Base-by-base conservation (phyloP, 2,888 invertebrate genomes). In the Proisotoma minuta region DNA sequence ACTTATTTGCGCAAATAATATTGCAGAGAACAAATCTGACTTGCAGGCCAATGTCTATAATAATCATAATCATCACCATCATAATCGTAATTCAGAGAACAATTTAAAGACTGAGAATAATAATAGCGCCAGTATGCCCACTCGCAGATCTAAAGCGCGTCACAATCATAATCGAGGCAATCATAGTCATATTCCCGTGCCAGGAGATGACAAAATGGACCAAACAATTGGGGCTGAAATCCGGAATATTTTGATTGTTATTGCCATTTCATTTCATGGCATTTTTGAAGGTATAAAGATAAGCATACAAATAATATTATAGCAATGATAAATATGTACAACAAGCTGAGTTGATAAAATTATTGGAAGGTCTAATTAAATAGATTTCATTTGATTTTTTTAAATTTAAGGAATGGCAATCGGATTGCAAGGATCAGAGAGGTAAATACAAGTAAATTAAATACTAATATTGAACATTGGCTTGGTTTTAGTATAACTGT, bases 281-380 rank as follows among this genome's bases (percentile, higher is more conserved):
- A 75, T 82, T 56, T 81, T 83, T 66, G 83, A 83, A 75, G 83
- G n/a, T n/a, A n/a, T n/a, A n/a, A n/a, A n/a, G n/a, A n/a, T n/a
- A n/a, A n/a, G n/a, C n/a, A n/a, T n/a, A n/a, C n/a, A n/a, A n/a
- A n/a, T n/a, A n/a, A n/a, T n/a, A n/a, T n/a, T n/a, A n/a, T n/a
- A n/a, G n/a, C n/a, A n/a, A n/a, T n/a, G n/a, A n/a, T n/a, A n/a
- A n/a, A n/a, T n/a, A n/a, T n/a, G n/a, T n/a, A n/a, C n/a, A n/a
- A n/a, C n/a, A n/a, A n/a, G n/a, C n/a, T n/a, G n/a, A n/a, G n/a
- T n/a, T n/a, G n/a, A n/a, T n/a, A n/a, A n/a, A n/a, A n/a, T n/a
- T n/a, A n/a, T n/a, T n/a, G n/a, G n/a, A n/a, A n/a, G n/a, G n/a
- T n/a, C n/a, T n/a, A n/a, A n/a, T n/a, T n/a, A n/a, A n/a, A n/a